phyloP scores from a whole-genome alignment of 2,888 invertebrate genomes.

The Metalampra italica region DNA sequence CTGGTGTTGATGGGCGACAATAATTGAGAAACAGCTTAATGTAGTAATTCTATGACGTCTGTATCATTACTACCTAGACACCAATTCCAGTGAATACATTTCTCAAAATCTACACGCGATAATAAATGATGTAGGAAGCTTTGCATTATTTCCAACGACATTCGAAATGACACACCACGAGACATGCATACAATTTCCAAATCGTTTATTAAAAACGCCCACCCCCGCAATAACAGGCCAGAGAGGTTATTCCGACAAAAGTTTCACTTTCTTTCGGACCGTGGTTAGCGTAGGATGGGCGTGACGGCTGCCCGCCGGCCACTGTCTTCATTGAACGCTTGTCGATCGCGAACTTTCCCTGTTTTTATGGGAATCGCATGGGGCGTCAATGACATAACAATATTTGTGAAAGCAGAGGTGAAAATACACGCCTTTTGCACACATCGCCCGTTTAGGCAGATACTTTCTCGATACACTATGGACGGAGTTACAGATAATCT shows the following conservation, averaged over 20 bases:
- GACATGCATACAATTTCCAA: conserved; percentile 3
- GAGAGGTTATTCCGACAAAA: conserved; percentile 36
- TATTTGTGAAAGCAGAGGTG: conserved; percentile 43
- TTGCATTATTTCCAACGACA: background rate
- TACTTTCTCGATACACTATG: background rate
- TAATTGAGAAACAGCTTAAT: too few species aligned
- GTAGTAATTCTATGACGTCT: too few species aligned
- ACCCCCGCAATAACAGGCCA: conserved; percentile 20
- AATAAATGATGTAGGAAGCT: background rate
- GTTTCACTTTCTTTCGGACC: conserved; percentile 68
- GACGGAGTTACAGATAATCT: conserved; percentile 2
- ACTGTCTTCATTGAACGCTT: conserved; percentile 37
- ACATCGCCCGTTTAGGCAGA: conserved; percentile 12
- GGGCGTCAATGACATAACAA: conserved; percentile 53
- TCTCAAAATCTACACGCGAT: too few species aligned
- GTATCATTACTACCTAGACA: too few species aligned
- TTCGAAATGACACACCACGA: background rate
- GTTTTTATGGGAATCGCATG: conserved; percentile 70
- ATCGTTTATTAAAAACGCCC: conserved; percentile 16
- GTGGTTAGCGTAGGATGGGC: conserved; percentile 57
- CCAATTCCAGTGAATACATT: too few species aligned
- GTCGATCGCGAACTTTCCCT: conserved; percentile 71
- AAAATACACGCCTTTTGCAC: conserved; percentile 25
- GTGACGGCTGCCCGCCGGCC: conserved; percentile 54
- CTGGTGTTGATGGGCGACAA: too few species aligned